Evolutionary conservation across 2,888 invertebrate genomes (phyloP), one percentile per base, ranked within the genome.

Genomic region (Liopterus haemorrhoidalis): DNA sequence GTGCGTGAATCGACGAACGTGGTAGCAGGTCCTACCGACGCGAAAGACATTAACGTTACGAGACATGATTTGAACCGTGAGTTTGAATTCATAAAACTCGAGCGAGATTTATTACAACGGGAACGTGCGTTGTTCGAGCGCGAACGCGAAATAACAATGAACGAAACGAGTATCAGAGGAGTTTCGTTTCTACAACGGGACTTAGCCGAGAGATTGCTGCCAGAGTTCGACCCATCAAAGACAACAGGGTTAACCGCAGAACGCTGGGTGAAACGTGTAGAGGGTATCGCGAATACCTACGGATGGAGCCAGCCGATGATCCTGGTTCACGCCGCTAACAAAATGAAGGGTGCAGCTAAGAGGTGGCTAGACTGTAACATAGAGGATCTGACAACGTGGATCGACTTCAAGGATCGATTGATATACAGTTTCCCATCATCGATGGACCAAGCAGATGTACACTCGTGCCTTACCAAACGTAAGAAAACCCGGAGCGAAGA

Each of bases 251-350:
- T n/a, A n/a, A 30, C 30, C 12, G 30, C 30, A 15, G 30, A 30
- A 30, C 14, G 30, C 12, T 30, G 30, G 30, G 30, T 30, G 12
- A 30, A 30, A 2, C 12, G 30, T 16, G 30, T 30, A 15, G 30
- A 30, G 12, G 30, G 5, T 15, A 30, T 30, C 12, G 30, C 12
- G 8, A 16, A 14, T 15, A 16, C 12, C 12, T 11, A 30, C 16
- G 30, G 30, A 15, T 30, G 30, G 30, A 30, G 30, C 16, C 30
- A 30, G 30, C 14, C 30, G 5, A 30, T 30, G 30, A 30, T 30
- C 2, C 16, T 30, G 16, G 16, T 30, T 1, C 30, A 30, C 16
- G 12, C 16, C 8, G 5, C 30, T 15, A 30, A 16, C 1, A 30
- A 30, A 30, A 14, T 30, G 30, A 30, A 30, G 15, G 12, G 14